Evolutionary conservation across 2,113 vertebrate genomes (phyloP).

Genomic region (Coptodon rendalli): DNA sequence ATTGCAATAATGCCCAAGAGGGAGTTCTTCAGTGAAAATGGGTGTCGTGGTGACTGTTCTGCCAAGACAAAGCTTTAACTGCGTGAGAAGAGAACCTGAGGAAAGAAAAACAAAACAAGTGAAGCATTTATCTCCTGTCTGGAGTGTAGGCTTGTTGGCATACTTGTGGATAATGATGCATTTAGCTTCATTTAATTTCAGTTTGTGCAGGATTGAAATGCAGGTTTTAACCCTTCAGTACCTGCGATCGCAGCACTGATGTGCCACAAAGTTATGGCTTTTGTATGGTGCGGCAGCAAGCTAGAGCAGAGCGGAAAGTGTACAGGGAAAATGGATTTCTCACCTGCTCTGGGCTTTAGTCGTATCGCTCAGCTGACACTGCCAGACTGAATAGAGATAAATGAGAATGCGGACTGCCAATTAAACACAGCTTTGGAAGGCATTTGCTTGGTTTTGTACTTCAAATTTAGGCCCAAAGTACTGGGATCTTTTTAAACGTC

Average conservation of each 20-base stretch:
- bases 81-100: background rate
- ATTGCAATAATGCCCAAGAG: constrained; percentile 2
- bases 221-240: background rate
- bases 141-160: background rate
- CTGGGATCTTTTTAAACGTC: background rate
- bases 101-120: background rate
- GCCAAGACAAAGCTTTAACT: background rate
- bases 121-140: background rate
- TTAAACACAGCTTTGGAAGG: background rate
- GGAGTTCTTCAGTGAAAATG: background rate
- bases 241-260: background rate
- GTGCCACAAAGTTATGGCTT: background rate
- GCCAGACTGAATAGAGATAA: background rate
- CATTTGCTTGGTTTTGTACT: background rate
- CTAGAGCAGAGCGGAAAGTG: background rate
- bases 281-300: background rate
- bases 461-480: background rate
- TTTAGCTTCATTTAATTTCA: background rate
- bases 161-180: background rate
- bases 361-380: background rate
- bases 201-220: background rate
- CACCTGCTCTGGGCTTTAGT: background rate
- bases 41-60: background rate
- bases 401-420: background rate
- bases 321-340: background rate